Evolutionary conservation across 2,113 vertebrate genomes (phyloP).

Genomic region (Cebidichthys violaceus): DNA sequence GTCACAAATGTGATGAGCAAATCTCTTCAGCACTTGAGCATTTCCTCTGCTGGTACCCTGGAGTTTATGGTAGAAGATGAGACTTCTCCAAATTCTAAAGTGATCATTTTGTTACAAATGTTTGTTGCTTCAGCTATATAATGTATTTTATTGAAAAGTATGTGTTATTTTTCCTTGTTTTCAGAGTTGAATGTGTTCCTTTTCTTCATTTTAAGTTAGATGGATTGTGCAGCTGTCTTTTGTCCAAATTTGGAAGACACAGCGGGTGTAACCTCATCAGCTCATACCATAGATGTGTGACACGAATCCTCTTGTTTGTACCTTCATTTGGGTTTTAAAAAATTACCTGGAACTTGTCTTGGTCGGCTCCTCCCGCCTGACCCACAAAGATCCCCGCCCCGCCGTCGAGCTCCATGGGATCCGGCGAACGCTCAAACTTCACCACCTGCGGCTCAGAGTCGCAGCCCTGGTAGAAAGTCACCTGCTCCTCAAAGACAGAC

Average conservation of each 20-base stretch:
- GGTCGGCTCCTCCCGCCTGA: conserved; percentile 89
- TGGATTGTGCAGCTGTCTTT: not conserved
- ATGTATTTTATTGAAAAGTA: not conserved
- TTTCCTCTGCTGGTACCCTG: conserved; percentile 52
- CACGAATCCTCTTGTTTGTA: not conserved
- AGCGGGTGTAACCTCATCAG: too few species aligned
- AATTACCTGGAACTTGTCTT: conserved; percentile 89
- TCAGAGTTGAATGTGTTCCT: not conserved
- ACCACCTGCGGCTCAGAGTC: conserved; percentile 79
- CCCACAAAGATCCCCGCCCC: conserved; percentile 90
- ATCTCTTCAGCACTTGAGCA: conserved; percentile 55
- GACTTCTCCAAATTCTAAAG: not conserved
- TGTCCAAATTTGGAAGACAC: not conserved
- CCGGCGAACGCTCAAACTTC: conserved; percentile 85
- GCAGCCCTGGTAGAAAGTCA: conserved; percentile 88
- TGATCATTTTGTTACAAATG: not conserved
- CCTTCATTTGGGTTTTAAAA: not conserved
- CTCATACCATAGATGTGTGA: not conserved
- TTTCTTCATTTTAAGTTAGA: not conserved
- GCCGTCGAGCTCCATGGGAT: conserved; percentile 87
- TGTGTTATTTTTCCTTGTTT: too few species aligned
- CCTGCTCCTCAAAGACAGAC: conserved; percentile 83
- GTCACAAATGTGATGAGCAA: conserved; percentile 38
- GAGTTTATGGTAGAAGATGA: conserved; percentile 11
- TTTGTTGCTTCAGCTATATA: not conserved